Evolutionary conservation across 1,140 invertebrate genomes (phyloP).

Genomic region (Tetranychus cinnabarinus): DNA sequence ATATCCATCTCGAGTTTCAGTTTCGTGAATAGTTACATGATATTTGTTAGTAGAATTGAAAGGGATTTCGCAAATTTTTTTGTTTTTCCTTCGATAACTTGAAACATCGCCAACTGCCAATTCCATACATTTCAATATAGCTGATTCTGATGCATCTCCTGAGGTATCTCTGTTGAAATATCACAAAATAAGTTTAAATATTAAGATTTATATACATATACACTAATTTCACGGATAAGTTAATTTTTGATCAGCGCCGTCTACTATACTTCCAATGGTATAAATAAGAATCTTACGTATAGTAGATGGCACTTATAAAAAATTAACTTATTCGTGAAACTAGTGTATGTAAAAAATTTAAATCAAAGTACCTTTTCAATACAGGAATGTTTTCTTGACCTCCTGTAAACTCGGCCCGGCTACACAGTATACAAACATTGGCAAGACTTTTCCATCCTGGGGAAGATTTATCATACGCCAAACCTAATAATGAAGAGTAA

Average conservation of each 20-base stretch:
- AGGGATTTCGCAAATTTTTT: slow-evolving; percentile 84
- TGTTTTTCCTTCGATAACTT: slow-evolving; percentile 63
- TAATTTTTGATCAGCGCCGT: too few relatives aligned
- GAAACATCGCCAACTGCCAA: slow-evolving; percentile 72
- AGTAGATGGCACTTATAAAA: too few relatives aligned
- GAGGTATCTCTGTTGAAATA: slow-evolving; percentile 27
- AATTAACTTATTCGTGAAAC: too few relatives aligned
- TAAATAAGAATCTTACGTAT: too few relatives aligned
- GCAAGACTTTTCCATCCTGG: slow-evolving; percentile 75
- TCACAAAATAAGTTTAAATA: too few relatives aligned
- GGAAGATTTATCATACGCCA: slow-evolving; percentile 75
- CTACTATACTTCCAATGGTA: too few relatives aligned
- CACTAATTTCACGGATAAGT: too few relatives aligned
- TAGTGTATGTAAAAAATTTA: too few relatives aligned
- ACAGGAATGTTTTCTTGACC: slow-evolving; percentile 76
- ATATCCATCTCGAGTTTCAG: slow-evolving; percentile 64
- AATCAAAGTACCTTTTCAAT: slow-evolving; percentile 34
- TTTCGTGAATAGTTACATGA: slow-evolving; percentile 78
- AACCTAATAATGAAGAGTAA: slow-evolving; percentile 18
- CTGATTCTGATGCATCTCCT: slow-evolving; percentile 78
- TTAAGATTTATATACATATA: too few relatives aligned
- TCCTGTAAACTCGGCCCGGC: slow-evolving; percentile 86
- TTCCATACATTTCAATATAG: slow-evolving; percentile 89
- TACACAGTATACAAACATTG: slow-evolving; percentile 79
- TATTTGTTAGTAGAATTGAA: slow-evolving; percentile 99